These are phyloP conservation scores for Hydractinia symbiolongicarpus DNA, from an alignment of 30 jellyfish, hydroid and myxozoan genomes.

Conservation along the genomic window DNA sequence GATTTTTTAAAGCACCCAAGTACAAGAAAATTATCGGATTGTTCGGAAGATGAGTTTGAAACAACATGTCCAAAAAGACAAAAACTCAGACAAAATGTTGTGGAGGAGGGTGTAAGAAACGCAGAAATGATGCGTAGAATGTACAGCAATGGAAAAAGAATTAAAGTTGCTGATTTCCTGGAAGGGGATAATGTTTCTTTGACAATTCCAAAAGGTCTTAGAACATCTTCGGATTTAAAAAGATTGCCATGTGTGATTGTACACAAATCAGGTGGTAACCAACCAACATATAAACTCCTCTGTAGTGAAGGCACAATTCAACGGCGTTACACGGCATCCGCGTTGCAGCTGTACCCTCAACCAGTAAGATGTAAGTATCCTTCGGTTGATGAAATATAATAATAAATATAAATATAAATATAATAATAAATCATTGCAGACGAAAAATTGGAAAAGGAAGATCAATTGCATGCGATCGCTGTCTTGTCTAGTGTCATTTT, in stretches of 20 bases:
- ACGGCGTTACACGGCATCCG: slow-evolving; percentile 16
- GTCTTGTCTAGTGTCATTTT: no score
- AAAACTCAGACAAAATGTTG: background rate
- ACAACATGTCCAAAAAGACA: background rate
- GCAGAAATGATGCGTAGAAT: slow-evolving; percentile 12
- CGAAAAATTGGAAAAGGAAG: no score
- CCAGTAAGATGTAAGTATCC: background rate
- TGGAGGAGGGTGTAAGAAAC: background rate
- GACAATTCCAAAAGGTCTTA: slow-evolving; percentile 2
- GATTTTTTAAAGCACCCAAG: no score
- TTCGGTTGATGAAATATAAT: no score
- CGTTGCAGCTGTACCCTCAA: slow-evolving; percentile 7
- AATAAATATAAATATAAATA: no score
- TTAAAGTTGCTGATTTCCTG: slow-evolving; percentile 1
- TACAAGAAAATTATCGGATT: no score
- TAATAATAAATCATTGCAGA: no score
- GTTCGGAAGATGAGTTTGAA: background rate
- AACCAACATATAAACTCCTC: background rate
- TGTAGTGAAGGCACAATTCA: background rate
- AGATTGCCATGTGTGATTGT: slow-evolving; percentile 12
- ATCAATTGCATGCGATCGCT: no score
- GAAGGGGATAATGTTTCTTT: slow-evolving; percentile 13
- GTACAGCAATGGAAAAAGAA: slow-evolving; percentile 12
- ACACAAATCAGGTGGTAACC: slow-evolving; percentile 5
- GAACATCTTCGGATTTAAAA: slow-evolving; percentile 5